Base-by-base conservation (phyloP, 2,888 invertebrate genomes). In the Flexamia atlantica region DNA sequence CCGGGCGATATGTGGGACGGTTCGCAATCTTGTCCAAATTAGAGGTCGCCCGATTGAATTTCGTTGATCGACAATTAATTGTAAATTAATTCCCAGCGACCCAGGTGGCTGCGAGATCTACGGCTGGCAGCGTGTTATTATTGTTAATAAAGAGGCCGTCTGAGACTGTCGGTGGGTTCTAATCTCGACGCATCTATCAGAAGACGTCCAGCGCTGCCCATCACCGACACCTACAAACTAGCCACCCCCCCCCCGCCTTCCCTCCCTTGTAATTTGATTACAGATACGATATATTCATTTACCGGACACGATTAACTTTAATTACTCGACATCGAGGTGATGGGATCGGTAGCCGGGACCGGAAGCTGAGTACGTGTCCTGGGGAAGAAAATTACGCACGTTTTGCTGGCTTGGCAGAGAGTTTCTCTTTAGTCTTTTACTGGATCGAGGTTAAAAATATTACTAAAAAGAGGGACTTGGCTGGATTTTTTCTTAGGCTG, bases 81-180 rank as follows among this genome's bases (percentile, higher is more conserved):
- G 53, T 57, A 30, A 79, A 79, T 79, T 79, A 79, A 79, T 79
- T 79, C 79, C 36, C 46, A 25, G 57, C 20, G 20, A 36, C 23
- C 36, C 79, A 79, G 79, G 79, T 79, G 79, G 57, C 32, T 79
- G 20, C 5, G 46, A 79, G 79, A 79, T 20, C 10, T 79, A 79
- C 25, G 79, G 79, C 20, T 57, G 79, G 57, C 79, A 79, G 32
- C 57, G 60, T 83, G 57, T 83, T 57, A 83, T 83, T 83, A 83
- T 25, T 74, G 74, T 57, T 83, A 83, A 83, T 83, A 50, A 74
- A 83, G 74, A 70, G 64, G 30, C 64, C 28, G 64, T 64, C 10
- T 5, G 40, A 53, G 64, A 64, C 64, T 28, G 30, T 5, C 28
- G 0, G 9, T 1, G 28, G 5, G 28, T 0, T 64, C 28, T 64